These are phyloP conservation scores for Antennarius striatus DNA, from an alignment of 2,113 vertebrate genomes.

Conservation along the genomic window DNA sequence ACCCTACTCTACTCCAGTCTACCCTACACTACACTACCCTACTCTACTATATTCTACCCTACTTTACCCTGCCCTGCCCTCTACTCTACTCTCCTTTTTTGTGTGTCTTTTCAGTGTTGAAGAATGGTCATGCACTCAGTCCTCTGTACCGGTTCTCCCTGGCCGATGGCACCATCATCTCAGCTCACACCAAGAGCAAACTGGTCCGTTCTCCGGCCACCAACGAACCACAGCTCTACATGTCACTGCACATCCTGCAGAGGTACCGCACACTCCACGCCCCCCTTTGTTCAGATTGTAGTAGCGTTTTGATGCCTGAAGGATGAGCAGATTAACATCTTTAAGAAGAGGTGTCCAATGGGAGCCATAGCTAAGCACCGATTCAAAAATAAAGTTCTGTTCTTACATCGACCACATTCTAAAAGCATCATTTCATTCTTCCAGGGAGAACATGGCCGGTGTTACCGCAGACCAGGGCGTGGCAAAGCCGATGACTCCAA, in stretches of 20 bases:
- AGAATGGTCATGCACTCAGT: constrained; percentile 89
- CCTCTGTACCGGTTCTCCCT: constrained; percentile 93
- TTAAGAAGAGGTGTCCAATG: no score
- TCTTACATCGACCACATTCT: no score
- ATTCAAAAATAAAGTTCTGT: no score
- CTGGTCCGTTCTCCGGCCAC: constrained; percentile 90
- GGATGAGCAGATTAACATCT: no score
- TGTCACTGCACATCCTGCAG: constrained; percentile 96
- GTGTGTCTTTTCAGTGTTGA: constrained; percentile 82
- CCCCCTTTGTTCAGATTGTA: no score
- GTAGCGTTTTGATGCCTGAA: no score
- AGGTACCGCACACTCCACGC: constrained; percentile 78
- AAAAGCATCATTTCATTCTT: not conserved
- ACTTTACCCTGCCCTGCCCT: no score
- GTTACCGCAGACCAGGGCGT: constrained; percentile 86
- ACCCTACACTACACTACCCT: not conserved
- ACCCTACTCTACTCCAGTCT: constrained; percentile 74
- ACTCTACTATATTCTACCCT: no score
- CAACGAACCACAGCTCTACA: constrained; percentile 95
- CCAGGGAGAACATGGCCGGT: constrained; percentile 89
- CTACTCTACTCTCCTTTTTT: not conserved
- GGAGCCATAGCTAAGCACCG: no score
- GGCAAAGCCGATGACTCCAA: constrained; percentile 86
- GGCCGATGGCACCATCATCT: constrained; percentile 91
- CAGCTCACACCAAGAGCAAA: constrained; percentile 97